Conservation (phyloP, 1,140 invertebrate species). For the Calliphora vicina region DNA sequence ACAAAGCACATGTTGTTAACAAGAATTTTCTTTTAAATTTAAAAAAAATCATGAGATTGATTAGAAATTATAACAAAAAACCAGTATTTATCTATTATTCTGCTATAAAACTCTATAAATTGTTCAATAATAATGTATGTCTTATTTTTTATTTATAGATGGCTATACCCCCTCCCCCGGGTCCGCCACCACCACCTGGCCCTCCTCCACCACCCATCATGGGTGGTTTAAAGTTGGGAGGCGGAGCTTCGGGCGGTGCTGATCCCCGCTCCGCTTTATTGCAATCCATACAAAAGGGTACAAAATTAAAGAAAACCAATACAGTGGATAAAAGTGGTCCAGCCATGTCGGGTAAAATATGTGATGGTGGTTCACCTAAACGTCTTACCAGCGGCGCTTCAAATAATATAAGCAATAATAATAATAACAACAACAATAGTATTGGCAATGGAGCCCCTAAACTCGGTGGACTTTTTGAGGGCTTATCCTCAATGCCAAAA, state of each 20-base stretch:
- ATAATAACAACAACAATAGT: constrained; percentile 61
- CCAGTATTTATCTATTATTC: not conserved
- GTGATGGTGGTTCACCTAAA: constrained; percentile 55
- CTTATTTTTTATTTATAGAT: constrained; percentile 49
- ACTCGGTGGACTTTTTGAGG: constrained; percentile 82
- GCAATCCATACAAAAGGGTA: constrained; percentile 83
- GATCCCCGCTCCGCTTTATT: constrained; percentile 75
- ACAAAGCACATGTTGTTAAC: not conserved
- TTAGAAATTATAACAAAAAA: not conserved
- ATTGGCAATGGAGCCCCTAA: constrained; percentile 66
- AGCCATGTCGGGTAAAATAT: constrained; percentile 69
- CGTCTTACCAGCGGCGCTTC: constrained; percentile 50
- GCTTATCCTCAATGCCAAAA: constrained; percentile 80
- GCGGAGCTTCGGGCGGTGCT: constrained; percentile 64
- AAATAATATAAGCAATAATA: constrained; percentile 62
- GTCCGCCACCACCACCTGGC: constrained; percentile 71
- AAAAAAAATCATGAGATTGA: not conserved
- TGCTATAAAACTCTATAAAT: not conserved
- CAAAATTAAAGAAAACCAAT: constrained; percentile 82
- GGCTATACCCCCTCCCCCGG: constrained; percentile 68
- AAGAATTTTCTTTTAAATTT: not conserved
- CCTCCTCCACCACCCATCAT: constrained; percentile 68
- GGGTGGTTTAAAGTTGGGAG: constrained; percentile 58
- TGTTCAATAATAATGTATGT: not conserved
- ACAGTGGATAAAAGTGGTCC: constrained; percentile 91